Conservation (phyloP, 2,797 vertebrate genomes). For the Pantherophis alleghaniensis region DNA sequence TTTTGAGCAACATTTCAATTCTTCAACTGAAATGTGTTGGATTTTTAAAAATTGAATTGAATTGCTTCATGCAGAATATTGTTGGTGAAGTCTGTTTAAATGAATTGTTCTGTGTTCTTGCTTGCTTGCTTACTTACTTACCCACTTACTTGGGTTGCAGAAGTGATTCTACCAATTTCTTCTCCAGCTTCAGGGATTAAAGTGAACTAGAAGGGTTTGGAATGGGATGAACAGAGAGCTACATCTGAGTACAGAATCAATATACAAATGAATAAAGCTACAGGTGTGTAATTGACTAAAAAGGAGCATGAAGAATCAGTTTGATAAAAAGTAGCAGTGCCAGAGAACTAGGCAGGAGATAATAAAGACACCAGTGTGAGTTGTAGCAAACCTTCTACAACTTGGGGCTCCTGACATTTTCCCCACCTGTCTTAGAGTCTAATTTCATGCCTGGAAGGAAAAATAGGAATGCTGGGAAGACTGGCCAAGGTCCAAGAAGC, state of each 20-base stretch:
- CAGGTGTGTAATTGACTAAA: background rate
- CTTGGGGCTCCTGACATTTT: background rate
- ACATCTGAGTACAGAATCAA: background rate
- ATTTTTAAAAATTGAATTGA: background rate
- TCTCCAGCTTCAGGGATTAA: background rate
- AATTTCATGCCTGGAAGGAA: background rate
- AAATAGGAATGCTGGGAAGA: background rate
- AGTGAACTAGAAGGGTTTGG: background rate
- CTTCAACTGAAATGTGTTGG: background rate
- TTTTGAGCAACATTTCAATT: background rate
- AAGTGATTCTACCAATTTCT: background rate
- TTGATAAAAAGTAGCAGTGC: background rate
- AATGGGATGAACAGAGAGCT: background rate
- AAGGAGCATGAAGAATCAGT: background rate
- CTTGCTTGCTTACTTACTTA: no score
- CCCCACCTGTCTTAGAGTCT: background rate
- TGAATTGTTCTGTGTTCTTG: background rate
- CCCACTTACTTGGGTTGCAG: background rate
- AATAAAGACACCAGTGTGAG: background rate
- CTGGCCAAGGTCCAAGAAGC: background rate
- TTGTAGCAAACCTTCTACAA: background rate
- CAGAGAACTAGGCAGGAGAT: background rate
- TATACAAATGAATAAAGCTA: background rate
- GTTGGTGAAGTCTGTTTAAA: background rate
- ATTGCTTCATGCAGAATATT: background rate